These are phyloP conservation scores for Hippopotamus amphibius DNA, from an alignment of 2,113 vertebrate genomes.

Conservation along the genomic window DNA sequence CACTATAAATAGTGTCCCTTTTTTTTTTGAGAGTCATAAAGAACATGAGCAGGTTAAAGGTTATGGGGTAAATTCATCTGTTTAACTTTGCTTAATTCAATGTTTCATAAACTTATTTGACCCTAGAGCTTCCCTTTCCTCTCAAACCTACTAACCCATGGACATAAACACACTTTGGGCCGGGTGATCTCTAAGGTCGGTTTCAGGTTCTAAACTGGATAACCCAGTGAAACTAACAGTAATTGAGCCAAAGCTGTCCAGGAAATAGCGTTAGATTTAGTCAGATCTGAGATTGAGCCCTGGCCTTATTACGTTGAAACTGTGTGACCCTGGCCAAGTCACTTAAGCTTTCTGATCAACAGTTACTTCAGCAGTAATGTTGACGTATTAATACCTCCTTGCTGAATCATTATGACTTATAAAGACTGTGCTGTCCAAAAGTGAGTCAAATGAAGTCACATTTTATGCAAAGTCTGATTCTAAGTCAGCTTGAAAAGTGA, in stretches of 20 bases:
- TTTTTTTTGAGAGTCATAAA: background rate
- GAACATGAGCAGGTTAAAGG: conserved; percentile 35
- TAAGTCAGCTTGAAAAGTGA: conserved; percentile 15
- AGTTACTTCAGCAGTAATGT: background rate
- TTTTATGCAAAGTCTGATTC: background rate
- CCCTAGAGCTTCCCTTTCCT: conserved; percentile 3
- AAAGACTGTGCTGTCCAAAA: conserved; percentile 14
- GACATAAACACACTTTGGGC: conserved; percentile 11
- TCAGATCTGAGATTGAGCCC: background rate
- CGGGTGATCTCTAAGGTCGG: background rate
- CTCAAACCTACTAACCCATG: background rate
- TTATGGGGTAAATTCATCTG: conserved; percentile 41
- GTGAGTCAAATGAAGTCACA: background rate
- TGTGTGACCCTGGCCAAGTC: background rate
- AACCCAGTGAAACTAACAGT: conserved; percentile 20
- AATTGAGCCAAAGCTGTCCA: background rate
- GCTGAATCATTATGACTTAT: conserved; percentile 39
- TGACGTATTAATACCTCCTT: background rate
- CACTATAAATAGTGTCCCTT: background rate
- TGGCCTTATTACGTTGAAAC: background rate
- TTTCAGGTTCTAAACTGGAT: background rate
- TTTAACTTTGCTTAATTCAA: conserved; percentile 13
- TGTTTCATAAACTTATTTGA: conserved; percentile 47
- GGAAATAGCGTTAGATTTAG: conserved; percentile 55
- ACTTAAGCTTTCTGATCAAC: conserved; percentile 27